Evolutionary conservation across 2,797 vertebrate genomes (phyloP), one percentile per base, ranked within the genome.

Genomic region (Poecilia wingei): DNA sequence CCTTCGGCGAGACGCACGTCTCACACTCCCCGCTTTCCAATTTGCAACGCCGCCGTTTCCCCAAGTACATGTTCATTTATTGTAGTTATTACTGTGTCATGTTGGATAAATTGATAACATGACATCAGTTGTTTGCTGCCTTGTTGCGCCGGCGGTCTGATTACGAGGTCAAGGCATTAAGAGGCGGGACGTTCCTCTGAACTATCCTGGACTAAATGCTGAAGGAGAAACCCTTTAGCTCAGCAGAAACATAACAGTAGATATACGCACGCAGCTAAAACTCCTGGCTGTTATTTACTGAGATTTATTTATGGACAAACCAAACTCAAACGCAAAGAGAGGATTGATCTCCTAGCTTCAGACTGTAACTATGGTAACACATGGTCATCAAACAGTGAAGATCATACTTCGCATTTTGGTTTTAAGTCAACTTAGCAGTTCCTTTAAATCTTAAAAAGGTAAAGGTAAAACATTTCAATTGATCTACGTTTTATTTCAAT

Each of bases 71-170:
- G 87, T 91, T 95, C 93, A 94, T 95, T 95, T 93, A 90, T 89
- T 90, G 92, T 87, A 77, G 92, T 95, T 95, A 95, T 95, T 93
- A 94, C 94, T 93, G 94, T 93, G 93, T 93, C 94, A 89, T 91
- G 93, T 94, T 36, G 83, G 85, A 92, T 91, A 89, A 93, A 94
- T 93, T 95, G 94, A 94, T 94, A 92, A 96, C 94, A 93, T 94
- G 94, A 95, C 84, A 85, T 77, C 87, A 92, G 93, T 94, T 95
- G 95, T 95, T 93, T 84, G 79, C 88, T 47, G 84, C 87, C 85
- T 90, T 92, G 91, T 93, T 86, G 86, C 82, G 84, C 84, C 46
- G 82, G 89, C 79, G 86, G 90, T 91, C 91, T 92, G 91, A 95
- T 93, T 89, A 90, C 78, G 88, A 91, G 92, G 93, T 95, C 93